Conservation (phyloP, 2,797 vertebrate genomes). For the Pseudocheirus occidentalis region DNA sequence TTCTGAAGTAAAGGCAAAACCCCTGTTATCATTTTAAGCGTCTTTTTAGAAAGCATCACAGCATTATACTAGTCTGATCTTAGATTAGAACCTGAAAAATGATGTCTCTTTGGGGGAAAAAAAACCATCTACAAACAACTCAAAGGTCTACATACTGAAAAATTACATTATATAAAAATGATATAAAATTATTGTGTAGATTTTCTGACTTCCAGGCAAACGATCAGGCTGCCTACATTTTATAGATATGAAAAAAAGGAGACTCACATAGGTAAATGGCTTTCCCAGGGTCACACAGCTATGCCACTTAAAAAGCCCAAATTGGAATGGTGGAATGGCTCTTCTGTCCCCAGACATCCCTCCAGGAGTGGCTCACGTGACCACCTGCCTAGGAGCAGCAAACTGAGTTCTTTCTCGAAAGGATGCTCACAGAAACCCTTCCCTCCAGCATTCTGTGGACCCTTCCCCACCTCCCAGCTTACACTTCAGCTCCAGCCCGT, state of each 20-base stretch:
- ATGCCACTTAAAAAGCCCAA: not conserved
- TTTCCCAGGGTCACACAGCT: not conserved
- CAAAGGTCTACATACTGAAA: not conserved
- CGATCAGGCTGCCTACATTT: not conserved
- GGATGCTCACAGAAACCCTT: not conserved
- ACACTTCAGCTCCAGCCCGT: constrained; percentile 69
- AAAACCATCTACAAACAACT: not conserved
- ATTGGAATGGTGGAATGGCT: not conserved
- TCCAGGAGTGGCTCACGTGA: not conserved
- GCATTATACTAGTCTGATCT: not conserved
- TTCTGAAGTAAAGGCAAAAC: not conserved
- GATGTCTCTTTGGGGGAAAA: not conserved
- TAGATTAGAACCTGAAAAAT: not conserved
- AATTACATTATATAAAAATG: not conserved
- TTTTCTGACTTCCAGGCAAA: not conserved
- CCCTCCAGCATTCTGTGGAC: not conserved
- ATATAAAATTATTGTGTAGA: not conserved
- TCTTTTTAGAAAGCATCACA: not conserved
- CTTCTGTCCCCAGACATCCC: not conserved
- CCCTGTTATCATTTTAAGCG: not conserved
- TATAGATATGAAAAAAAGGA: not conserved
- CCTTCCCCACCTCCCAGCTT: constrained; percentile 16
- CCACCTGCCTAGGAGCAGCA: not conserved
- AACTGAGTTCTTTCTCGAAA: not conserved
- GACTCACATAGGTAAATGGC: not conserved